These are phyloP conservation scores for Eupithecia vulgata DNA, from an alignment of 2,888 invertebrate species.

Conservation along the genomic window DNA sequence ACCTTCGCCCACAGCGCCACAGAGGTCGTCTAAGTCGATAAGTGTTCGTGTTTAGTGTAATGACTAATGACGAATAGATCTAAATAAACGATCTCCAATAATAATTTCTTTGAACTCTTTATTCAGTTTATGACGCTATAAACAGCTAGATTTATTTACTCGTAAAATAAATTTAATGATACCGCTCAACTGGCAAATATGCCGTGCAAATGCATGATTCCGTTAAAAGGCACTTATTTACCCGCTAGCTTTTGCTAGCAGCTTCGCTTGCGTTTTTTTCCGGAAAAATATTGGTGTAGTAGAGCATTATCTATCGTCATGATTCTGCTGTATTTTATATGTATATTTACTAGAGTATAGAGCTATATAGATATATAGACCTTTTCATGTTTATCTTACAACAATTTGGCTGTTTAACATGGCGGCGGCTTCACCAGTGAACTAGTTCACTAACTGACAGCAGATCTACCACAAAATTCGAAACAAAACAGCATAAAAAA, in stretches of 20 bases:
- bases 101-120: constrained; percentile 11
- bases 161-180: constrained; percentile 12
- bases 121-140: constrained; percentile 21
- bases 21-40: too few species aligned
- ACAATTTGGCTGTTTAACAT: too few species aligned
- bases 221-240: constrained; percentile 9
- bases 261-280: background rate
- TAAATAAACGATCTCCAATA: background rate
- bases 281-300: background rate
- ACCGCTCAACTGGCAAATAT: constrained; percentile 14
- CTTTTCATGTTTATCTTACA: too few species aligned
- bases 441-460: too few species aligned
- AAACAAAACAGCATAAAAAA: too few species aligned
- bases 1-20: too few species aligned
- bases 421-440: too few species aligned
- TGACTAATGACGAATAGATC: background rate
- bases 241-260: background rate
- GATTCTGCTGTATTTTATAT: too few species aligned
- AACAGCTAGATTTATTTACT: constrained; percentile 5
- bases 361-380: too few species aligned
- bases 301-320: too few species aligned
- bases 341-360: too few species aligned
- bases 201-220: constrained; percentile 14
- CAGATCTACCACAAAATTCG: too few species aligned
- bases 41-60: background rate